These are phyloP conservation scores for Bovichtus diacanthus DNA, from an alignment of 2,797 vertebrate genomes.

Conservation along the genomic window DNA sequence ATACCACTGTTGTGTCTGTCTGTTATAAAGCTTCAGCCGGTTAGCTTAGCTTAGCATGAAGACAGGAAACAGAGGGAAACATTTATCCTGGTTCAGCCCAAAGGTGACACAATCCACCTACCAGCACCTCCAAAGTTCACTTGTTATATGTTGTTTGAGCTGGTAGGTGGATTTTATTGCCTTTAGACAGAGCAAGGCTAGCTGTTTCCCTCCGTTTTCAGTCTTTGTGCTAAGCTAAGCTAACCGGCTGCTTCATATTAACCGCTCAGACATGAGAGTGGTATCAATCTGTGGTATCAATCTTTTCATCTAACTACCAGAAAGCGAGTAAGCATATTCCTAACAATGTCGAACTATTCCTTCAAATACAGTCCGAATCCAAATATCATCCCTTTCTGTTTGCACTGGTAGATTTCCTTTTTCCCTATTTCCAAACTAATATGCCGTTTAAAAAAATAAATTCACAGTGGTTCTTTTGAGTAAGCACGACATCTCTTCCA, in stretches of 20 bases:
- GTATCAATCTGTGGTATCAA: too few relatives aligned
- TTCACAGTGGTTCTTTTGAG: slow-evolving; percentile 32
- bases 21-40: not conserved
- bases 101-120: too few relatives aligned
- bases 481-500: slow-evolving; percentile 50
- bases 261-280: not conserved
- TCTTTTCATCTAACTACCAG: slow-evolving; percentile 9
- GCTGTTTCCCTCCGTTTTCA: slow-evolving; percentile 2
- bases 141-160: not conserved
- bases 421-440: slow-evolving; percentile 27
- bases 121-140: not conserved
- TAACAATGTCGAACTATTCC: slow-evolving; percentile 5
- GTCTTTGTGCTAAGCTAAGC: slow-evolving; percentile 14
- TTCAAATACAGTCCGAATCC: slow-evolving; percentile 5
- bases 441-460: slow-evolving; percentile 26
- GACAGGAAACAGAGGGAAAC: not conserved
- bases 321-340: slow-evolving; percentile 1
- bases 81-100: too few relatives aligned
- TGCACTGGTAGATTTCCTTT: slow-evolving; percentile 19
- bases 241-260: not conserved
- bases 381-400: slow-evolving; percentile 9
- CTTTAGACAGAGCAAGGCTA: not conserved
- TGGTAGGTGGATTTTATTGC: not conserved
- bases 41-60: not conserved
- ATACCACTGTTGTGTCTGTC: not conserved